A percentile compares a stretch with the other conserved stretches of the same genome.
Conservation (phyloP, 2,113 vertebrate genomes). For the Coracopsis vasa region DNA sequence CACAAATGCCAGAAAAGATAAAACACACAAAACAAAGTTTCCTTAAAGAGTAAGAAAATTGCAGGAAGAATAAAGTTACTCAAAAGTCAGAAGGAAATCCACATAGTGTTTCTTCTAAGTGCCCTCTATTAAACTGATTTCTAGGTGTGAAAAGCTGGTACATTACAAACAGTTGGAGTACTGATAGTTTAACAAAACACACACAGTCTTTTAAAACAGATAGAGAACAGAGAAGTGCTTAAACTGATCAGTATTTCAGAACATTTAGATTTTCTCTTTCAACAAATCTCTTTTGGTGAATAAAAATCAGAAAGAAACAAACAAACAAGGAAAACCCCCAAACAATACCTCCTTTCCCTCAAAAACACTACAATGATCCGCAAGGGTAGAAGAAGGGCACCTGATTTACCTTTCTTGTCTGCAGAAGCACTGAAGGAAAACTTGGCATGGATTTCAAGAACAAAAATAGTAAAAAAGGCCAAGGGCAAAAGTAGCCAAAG, state of each 20-base stretch:
- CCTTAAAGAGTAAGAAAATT: background rate
- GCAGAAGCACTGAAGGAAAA: background rate
- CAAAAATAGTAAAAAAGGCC: background rate
- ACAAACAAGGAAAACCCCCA: too few relatives aligned
- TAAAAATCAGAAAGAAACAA: background rate
- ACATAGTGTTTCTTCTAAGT: fast-evolving
- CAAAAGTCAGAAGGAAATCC: background rate
- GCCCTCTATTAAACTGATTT: background rate
- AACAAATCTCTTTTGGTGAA: background rate
- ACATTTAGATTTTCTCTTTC: background rate
- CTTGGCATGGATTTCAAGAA: background rate
- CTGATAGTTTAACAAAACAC: background rate
- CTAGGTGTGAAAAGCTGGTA: background rate
- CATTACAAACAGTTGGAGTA: background rate
- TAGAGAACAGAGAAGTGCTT: background rate
- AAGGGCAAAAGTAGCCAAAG: background rate
- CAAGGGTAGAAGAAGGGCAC: background rate
- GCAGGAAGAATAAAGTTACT: background rate
- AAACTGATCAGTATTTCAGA: background rate
- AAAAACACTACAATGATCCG: background rate
- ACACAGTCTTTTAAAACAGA: background rate
- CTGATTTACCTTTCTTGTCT: background rate
- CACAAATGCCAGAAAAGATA: background rate
- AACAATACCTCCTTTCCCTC: background rate
- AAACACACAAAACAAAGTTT: background rate